Evolutionary conservation across 2,888 invertebrate species (phyloP).

Genomic region (Tinea pellionella): DNA sequence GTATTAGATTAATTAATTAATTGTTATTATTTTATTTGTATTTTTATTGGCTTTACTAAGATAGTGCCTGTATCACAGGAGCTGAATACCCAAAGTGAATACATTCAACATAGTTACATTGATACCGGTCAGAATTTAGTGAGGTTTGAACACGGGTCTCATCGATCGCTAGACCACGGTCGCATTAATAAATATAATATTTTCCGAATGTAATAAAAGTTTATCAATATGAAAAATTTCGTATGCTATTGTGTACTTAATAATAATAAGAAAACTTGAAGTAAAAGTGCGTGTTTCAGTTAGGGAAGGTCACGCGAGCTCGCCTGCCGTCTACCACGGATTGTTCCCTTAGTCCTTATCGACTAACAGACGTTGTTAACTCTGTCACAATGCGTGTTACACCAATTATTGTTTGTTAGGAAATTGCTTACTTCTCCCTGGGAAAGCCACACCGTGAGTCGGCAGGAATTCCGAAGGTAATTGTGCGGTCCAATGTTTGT

Average conservation of each 20-base stretch:
- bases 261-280: neutral
- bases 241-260: neutral
- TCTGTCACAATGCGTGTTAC: slow-evolving; percentile 25
- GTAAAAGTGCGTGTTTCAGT: slow-evolving; percentile 2
- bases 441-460: slow-evolving; percentile 8
- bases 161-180: too few species aligned
- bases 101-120: too few species aligned
- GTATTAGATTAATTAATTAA: too few species aligned
- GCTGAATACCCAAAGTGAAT: too few species aligned
- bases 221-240: neutral
- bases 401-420: slow-evolving; percentile 20
- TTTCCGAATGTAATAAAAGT: neutral
- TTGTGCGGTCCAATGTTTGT: neutral
- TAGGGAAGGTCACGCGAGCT: slow-evolving; percentile 25
- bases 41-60: too few species aligned
- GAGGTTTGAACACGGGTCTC: too few species aligned
- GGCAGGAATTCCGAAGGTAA: slow-evolving; percentile 6
- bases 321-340: slow-evolving; percentile 25
- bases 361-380: slow-evolving; percentile 24
- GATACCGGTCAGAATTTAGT: too few species aligned
- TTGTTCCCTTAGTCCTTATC: slow-evolving; percentile 18
- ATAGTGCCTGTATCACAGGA: too few species aligned
- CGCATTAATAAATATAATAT: too few species aligned
- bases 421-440: slow-evolving; percentile 11
- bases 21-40: too few species aligned